Base-by-base conservation (phyloP, 2,113 vertebrate species). In the Odobenus rosmarus region DNA sequence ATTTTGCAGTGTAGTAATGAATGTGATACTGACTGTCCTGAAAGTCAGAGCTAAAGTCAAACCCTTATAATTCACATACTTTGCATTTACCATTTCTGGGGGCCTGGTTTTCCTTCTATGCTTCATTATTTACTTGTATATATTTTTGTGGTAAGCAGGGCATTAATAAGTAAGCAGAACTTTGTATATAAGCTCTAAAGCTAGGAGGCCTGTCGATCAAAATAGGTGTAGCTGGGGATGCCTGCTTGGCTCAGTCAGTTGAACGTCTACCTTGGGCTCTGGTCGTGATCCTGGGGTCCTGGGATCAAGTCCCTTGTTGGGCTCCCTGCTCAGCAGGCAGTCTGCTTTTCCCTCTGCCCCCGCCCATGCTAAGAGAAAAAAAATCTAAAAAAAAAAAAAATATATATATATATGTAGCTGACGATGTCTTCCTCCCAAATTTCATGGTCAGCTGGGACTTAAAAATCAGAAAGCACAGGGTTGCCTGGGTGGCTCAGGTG, bases 391-490 rank as follows among this genome's bases (percentile, higher is more conserved):
- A 62, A 62, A 91, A 83, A 67, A n/a, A 53, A 11, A 11, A 51
- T 46, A 46, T 46, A 51, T 13, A 51, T 14, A 11, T 15, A n/a
- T 0, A 13, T 61, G n/a, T 31, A 74, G 26, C 46, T 90, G 39
- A 88, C 91, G n/a, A 61, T 36, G 31, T 7, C 51, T 88, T 92
- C 31, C 89, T 95, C 26, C 72, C 42, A 92, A 72, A 87, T 61
- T 36, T 76, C 93, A 80, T 13, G 19, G 39, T 42, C 4, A 89
- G 18, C 36, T 96, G 53, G 16, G 19, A 92, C 84, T 87, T 74
- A 69, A 96, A 97, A 80, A 79, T 88, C 46, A 55, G 69, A 90
- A 93, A 91, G n/a, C 15, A 90, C 74, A 97, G 31, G 15, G 64
- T 16, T 2, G 16, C 33, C 16, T n/a, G 67, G 33, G 18, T 67